Base-by-base conservation (phyloP, 2,888 invertebrate species). In the Papilio protenor region DNA sequence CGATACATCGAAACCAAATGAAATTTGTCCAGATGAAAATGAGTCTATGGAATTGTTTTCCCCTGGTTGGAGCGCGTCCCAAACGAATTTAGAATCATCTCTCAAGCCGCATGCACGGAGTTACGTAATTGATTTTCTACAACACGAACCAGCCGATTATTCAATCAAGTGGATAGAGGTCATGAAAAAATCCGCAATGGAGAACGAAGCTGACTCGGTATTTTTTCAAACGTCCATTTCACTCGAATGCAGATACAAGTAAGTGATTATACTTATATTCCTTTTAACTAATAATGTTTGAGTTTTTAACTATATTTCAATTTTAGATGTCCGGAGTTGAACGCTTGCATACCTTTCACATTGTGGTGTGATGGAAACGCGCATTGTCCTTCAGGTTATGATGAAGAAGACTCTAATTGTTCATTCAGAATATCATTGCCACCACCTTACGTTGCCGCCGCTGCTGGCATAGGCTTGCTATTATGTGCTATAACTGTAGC, bases 331-430 rank as follows among this genome's bases (percentile, higher is more conserved):
- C 97, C 97, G 0, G 97, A 97, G 87, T 92, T 97, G 75, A 97
- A 97, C 80, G 97, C 97, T 0, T 98, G 97, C 88, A 97, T 97
- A 84, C 97, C 96, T 80, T 95, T 97, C 1, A 96, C 96, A 1
- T 88, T 98, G 6, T 97, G 97, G 97, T 98, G 97, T 89, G 97
- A 98, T 87, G 97, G 97, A 0, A 95, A 96, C 64, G 93, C 96
- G 1, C 97, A 98, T 86, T 98, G 98, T 87, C 97, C 97, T 18
- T 97, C 97, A 6, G 97, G 97, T 1, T 97, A 96, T 89, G 98
- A 97, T 87, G 97, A 97, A 91, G 96, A 97, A 81, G 97, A 97
- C 84, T 95, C 96, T 1, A 97, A 97, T 85, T 97, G 97, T 88
- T 96, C 97, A 40, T 96, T 96, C 81, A 96, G 96, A 78, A 96